Conservation (phyloP, 2,113 vertebrate genomes). For the Indicator maculatus region DNA sequence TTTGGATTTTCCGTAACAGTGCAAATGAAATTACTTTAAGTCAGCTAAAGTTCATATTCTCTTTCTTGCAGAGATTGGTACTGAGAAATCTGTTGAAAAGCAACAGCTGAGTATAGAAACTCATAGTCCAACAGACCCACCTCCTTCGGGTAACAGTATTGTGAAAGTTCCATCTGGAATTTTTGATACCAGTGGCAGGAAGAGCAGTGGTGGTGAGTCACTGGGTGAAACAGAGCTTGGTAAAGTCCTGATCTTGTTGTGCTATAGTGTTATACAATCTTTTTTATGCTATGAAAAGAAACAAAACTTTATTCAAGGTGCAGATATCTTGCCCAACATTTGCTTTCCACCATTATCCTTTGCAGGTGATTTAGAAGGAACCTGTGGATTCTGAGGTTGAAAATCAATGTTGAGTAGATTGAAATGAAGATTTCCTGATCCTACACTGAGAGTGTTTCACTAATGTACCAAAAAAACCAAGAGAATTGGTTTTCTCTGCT, state of each 20-base stretch:
- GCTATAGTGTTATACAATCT: background rate
- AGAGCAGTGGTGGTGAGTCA: constrained; percentile 81
- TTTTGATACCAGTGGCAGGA: constrained; percentile 79
- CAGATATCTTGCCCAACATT: accelerated
- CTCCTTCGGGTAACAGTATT: constrained; percentile 82
- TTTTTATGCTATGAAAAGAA: background rate
- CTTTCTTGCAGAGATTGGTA: constrained; percentile 50
- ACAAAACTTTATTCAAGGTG: background rate
- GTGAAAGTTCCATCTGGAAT: constrained; percentile 88
- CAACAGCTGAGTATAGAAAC: constrained; percentile 67
- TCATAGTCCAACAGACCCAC: constrained; percentile 66
- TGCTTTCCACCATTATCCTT: background rate
- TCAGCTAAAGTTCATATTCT: background rate
- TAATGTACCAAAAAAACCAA: background rate
- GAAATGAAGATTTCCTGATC: background rate
- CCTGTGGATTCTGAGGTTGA: background rate
- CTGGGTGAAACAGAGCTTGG: background rate
- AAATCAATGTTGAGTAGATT: background rate
- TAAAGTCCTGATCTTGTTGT: background rate
- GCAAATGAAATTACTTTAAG: background rate
- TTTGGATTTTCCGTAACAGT: background rate
- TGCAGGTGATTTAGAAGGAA: background rate
- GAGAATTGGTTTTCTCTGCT: background rate
- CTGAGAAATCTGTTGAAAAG: constrained; percentile 62
- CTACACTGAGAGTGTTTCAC: background rate